A percentile compares a stretch with the other conserved stretches of the same genome.
Conservation (phyloP, 2,888 invertebrate genomes). For the Macroteleia sp. region DNA sequence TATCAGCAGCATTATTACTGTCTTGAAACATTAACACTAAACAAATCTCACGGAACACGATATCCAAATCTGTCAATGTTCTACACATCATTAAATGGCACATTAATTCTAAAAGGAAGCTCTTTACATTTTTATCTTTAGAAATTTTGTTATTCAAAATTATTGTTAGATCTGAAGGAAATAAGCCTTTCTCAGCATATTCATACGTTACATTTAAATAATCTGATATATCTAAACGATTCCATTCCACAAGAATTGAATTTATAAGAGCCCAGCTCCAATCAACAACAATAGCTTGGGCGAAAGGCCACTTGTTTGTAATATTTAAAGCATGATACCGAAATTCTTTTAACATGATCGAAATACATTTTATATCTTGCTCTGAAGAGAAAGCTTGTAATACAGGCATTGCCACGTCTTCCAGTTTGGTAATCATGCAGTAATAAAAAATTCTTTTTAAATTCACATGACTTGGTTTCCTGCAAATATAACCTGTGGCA, state of each 20-base stretch:
- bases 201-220: slow-evolving; percentile 38
- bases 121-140: slow-evolving; percentile 24
- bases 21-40: slow-evolving; percentile 13
- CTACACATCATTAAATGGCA: slow-evolving; percentile 38
- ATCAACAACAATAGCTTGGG: slow-evolving; percentile 33
- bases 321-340: slow-evolving; percentile 27
- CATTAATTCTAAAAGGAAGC: slow-evolving; percentile 50
- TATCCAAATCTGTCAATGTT: slow-evolving; percentile 33
- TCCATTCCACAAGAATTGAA: slow-evolving; percentile 13
- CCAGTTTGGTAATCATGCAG: slow-evolving; percentile 1
- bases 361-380: slow-evolving; percentile 37
- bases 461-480: slow-evolving; percentile 29
- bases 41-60: slow-evolving; percentile 37
- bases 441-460: slow-evolving; percentile 53
- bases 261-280: slow-evolving; percentile 50
- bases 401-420: not conserved
- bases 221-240: slow-evolving; percentile 17
- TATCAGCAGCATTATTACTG: slow-evolving; percentile 1
- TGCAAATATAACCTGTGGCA: slow-evolving; percentile 44
- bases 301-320: slow-evolving; percentile 40
- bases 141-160: slow-evolving; percentile 31
- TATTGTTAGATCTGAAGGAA: slow-evolving; percentile 5
- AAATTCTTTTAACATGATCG: slow-evolving; percentile 39
- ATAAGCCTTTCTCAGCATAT: slow-evolving; percentile 1
- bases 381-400: slow-evolving; percentile 41